Percentiles rank a stretch among this genome's conserved stretches.
These are phyloP conservation scores for Metallyticus violacea DNA, from an alignment of 2,888 invertebrate species.

Conservation along the genomic window DNA sequence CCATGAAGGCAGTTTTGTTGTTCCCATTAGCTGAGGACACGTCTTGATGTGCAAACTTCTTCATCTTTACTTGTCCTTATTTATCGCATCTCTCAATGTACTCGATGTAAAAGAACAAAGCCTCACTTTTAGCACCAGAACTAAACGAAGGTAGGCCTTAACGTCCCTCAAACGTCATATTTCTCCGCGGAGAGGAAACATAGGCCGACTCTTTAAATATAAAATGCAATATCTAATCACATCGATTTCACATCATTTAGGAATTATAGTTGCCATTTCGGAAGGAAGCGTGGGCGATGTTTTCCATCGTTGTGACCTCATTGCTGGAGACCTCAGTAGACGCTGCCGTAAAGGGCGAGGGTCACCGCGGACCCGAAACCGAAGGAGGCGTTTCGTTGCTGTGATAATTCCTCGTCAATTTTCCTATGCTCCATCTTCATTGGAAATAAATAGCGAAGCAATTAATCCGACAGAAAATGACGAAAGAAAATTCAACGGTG, in stretches of 20 bases:
- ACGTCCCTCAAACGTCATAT: not conserved
- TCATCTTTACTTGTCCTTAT: not conserved
- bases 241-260: not conserved
- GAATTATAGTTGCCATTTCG: not conserved
- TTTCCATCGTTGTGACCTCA: not conserved
- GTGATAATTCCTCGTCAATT: not conserved
- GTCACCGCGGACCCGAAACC: not conserved
- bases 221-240: not conserved
- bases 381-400: not conserved
- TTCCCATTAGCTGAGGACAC: not conserved
- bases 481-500: not conserved
- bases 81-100: not conserved
- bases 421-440: not conserved
- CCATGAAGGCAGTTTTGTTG: conserved; percentile 13
- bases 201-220: not conserved
- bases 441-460: not conserved
- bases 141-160: conserved; percentile 6
- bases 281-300: not conserved
- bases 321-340: not conserved
- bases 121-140: not conserved
- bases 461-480: not conserved
- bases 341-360: not conserved
- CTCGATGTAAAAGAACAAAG: not conserved
- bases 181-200: not conserved
- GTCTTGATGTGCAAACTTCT: not conserved